Evolutionary conservation across 2,797 vertebrate species (phyloP), one percentile per base, ranked within the genome.

Genomic region (Streptopelia turtur): DNA sequence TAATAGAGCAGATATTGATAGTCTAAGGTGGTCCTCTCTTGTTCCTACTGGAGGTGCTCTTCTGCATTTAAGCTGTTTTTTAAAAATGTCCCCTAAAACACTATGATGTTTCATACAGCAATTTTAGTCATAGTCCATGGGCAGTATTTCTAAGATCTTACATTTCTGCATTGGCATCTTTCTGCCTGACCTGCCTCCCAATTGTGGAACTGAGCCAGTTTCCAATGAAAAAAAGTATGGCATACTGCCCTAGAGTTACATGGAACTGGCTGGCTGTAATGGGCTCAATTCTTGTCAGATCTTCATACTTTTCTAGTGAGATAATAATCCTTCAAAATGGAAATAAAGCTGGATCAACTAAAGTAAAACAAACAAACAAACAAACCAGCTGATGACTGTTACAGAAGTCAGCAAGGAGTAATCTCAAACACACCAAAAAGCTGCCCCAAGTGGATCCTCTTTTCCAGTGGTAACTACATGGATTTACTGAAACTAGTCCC

Each of bases 301-400:
- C 39, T 63, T 93, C 88, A 90, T 89, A 39, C 13, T 76, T 90
- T 94, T 69, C 77, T 43, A 78, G 57, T 90, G 35, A 91, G 72
- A 75, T 41, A 83, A 57, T 68, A 49, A 74, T 18, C 37, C 55
- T 71, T 78, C 27, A 76, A 78, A 89, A 82, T 5, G 86, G 69
- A 94, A 87, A 94, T 33, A 83, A 65, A 75, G 9, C 41, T 76
- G 57, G 16, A 90, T 72, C 55, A 71, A n/a, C 27, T 72, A 6
- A 83, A 79, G n/a, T 28, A 24, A 87, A 39, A 39, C 39, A 39
- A 39, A 39, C 39, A 21, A 49, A 37, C 74, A 37, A 49, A 57
- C 69, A 27, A 30, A 55, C 25, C 39, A 47, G 24, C 7, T 89
- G 28, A 31, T 37, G n/a, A 70, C 47, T 7, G 20, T 52, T 76